Evolutionary conservation across 2,797 vertebrate species (phyloP).

Genomic region (Channallabes apus): DNA sequence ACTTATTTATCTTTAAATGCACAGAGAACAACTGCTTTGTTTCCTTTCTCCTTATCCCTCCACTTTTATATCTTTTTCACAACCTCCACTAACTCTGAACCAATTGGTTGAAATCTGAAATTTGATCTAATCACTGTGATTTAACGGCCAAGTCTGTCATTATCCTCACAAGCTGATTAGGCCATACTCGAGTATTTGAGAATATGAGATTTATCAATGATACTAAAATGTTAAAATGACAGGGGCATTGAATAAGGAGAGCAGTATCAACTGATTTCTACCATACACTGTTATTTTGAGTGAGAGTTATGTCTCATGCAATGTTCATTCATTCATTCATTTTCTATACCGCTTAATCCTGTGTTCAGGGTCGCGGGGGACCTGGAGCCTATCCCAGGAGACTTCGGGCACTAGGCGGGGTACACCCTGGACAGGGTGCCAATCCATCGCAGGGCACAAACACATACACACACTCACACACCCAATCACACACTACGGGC

Average conservation of each 20-base stretch:
- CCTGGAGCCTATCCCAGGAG: too few species aligned
- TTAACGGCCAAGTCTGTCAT: slow-evolving; percentile 8
- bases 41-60: neutral
- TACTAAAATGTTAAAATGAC: slow-evolving; percentile 7
- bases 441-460: too few species aligned
- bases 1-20: slow-evolving; percentile 35
- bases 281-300: neutral
- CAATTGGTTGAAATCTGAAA: slow-evolving; percentile 33
- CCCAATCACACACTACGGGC: too few species aligned
- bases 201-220: slow-evolving; percentile 23
- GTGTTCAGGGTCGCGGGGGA: too few species aligned
- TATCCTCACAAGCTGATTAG: slow-evolving; percentile 29
- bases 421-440: too few species aligned
- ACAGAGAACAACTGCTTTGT: slow-evolving; percentile 14
- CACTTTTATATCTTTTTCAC: slow-evolving; percentile 1
- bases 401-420: too few species aligned
- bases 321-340: too few species aligned
- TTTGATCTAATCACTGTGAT: slow-evolving; percentile 34
- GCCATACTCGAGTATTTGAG: neutral
- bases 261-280: neutral
- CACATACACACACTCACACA: too few species aligned
- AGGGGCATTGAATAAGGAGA: neutral
- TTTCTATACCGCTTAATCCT: too few species aligned
- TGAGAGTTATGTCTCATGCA: neutral
- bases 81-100: slow-evolving; percentile 12